phyloP scores from a whole-genome alignment of 1,140 invertebrate genomes.

The Drosophila leontia region DNA sequence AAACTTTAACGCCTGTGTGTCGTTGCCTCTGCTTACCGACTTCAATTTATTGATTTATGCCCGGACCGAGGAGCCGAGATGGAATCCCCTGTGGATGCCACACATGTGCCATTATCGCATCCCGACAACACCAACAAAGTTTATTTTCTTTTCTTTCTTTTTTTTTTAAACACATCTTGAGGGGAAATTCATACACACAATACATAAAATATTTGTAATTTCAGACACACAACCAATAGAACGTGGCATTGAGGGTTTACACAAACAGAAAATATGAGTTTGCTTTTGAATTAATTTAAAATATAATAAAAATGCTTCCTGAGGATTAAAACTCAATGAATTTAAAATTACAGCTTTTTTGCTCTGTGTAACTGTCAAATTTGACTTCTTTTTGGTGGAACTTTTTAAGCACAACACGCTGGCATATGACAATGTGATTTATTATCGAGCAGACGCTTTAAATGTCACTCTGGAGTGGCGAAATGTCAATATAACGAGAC shows the following conservation, averaged over 20 bases:
- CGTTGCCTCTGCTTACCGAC: conserved; percentile 18
- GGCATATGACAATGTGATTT: conserved; percentile 76
- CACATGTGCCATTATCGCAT: conserved; percentile 76
- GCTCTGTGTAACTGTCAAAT: conserved; percentile 27
- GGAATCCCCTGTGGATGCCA: conserved; percentile 66
- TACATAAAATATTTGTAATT: conserved; percentile 64
- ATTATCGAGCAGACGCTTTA: conserved; percentile 77
- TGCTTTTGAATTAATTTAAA: neutral
- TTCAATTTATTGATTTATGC: conserved; percentile 76
- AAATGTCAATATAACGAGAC: conserved; percentile 74
- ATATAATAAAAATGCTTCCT: no score
- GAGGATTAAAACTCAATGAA: neutral
- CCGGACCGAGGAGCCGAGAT: conserved; percentile 44
- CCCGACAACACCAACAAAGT: conserved; percentile 28
- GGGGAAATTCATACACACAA: conserved; percentile 58
- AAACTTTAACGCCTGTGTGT: conserved; percentile 42
- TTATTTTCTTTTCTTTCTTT: conserved; percentile 11
- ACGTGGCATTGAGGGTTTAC: conserved; percentile 33
- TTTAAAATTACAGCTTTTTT: neutral
- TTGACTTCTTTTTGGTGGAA: conserved; percentile 25
- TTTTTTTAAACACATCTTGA: conserved; percentile 60
- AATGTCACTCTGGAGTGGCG: conserved; percentile 68
- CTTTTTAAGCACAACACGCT: conserved; percentile 59
- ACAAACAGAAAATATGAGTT: neutral
- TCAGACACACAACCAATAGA: conserved; percentile 60